These are phyloP conservation scores for Ellobius talpinus DNA, from an alignment of 2,113 vertebrate genomes.

Conservation along the genomic window DNA sequence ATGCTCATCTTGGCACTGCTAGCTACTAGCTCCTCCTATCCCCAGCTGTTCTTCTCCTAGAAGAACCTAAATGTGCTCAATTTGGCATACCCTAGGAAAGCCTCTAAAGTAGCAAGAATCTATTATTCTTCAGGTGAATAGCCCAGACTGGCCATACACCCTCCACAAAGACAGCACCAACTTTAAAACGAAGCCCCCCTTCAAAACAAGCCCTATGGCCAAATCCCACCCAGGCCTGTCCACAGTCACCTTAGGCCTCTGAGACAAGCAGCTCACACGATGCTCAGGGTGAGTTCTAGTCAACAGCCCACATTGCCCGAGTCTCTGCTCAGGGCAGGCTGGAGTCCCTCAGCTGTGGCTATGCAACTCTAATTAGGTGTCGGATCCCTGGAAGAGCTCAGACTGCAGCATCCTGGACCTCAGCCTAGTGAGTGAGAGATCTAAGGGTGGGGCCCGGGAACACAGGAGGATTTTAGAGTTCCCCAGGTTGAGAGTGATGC, in stretches of 20 bases:
- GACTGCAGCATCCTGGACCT: neutral
- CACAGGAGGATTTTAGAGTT: neutral
- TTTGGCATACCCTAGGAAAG: slow-evolving; percentile 9
- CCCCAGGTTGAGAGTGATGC: neutral
- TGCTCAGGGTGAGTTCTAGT: too few species aligned
- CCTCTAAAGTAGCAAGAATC: slow-evolving; percentile 9
- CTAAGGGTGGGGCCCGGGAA: neutral
- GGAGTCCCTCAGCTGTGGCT: neutral
- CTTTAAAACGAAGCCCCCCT: neutral
- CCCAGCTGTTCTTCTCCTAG: slow-evolving; percentile 28
- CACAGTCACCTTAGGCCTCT: neutral
- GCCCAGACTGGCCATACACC: neutral
- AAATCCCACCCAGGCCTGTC: neutral
- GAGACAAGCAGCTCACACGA: neutral
- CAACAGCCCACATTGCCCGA: neutral
- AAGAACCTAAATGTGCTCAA: slow-evolving; percentile 15
- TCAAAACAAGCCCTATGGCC: neutral
- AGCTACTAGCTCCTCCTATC: slow-evolving; percentile 5
- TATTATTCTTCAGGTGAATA: neutral
- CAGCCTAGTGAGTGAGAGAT: neutral
- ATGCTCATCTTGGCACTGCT: neutral
- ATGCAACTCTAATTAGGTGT: neutral
- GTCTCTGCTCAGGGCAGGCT: neutral
- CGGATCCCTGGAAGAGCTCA: neutral
- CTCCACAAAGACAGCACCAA: neutral